phyloP scores from a whole-genome alignment of 1,140 invertebrate species.

The Trichonephila clavata region DNA sequence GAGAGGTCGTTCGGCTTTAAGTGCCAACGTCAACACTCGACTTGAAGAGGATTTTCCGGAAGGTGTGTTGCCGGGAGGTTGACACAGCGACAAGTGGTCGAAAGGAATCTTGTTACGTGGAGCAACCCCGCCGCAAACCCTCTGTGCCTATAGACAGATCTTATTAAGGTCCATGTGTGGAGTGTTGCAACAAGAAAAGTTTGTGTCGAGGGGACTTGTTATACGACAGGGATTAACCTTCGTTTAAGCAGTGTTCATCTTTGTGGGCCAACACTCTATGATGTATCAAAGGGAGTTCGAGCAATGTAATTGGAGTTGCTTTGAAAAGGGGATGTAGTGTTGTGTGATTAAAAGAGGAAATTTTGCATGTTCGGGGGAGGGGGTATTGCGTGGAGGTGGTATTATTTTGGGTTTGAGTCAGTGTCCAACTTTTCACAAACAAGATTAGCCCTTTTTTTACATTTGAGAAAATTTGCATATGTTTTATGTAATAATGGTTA shows the following conservation, averaged over 20 bases:
- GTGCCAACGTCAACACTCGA: conserved; percentile 68
- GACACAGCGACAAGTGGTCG: conserved; percentile 74
- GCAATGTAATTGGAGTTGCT: conserved; percentile 52
- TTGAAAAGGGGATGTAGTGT: neutral
- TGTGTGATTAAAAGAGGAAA: conserved; percentile 9
- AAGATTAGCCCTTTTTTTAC: neutral
- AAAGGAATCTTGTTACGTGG: conserved; percentile 59
- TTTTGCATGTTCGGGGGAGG: neutral
- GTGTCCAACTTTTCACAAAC: neutral
- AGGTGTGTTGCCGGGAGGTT: conserved; percentile 59
- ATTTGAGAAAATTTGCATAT: neutral
- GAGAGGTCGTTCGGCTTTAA: conserved; percentile 1
- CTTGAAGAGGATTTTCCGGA: conserved; percentile 62
- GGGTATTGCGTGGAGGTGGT: neutral
- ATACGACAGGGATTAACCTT: conserved; percentile 60
- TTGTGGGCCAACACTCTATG: neutral
- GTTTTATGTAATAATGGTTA: neutral
- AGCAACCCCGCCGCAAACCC: neutral
- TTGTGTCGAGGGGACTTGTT: conserved; percentile 40
- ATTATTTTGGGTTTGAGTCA: neutral
- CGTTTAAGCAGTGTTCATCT: conserved; percentile 57
- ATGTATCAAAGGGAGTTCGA: neutral
- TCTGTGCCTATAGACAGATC: conserved; percentile 41
- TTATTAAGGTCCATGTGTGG: conserved; percentile 7
- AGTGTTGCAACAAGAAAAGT: conserved; percentile 50